phyloP scores from a whole-genome alignment of 2,888 invertebrate genomes.

The Drosophila longiperda region DNA sequence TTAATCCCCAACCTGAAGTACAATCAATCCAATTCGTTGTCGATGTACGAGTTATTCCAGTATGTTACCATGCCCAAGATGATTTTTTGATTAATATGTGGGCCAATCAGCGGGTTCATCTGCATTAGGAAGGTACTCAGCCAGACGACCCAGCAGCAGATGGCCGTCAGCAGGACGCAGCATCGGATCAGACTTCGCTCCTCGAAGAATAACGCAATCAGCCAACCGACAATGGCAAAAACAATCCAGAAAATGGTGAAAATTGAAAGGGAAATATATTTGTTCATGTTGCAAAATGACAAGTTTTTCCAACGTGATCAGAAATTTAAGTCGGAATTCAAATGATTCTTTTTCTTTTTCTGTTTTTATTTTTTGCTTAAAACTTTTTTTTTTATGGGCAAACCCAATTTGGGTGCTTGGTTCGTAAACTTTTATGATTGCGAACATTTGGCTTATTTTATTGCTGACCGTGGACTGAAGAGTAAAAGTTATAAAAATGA shows the following conservation, averaged over 20 bases:
- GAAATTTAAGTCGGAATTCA: conserved; percentile 2
- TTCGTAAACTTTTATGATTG: conserved; percentile 74
- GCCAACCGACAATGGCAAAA: conserved; percentile 34
- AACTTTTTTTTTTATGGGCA: conserved; percentile 47
- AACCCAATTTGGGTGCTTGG: conserved; percentile 61
- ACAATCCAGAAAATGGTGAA: conserved; percentile 50
- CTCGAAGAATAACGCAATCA: conserved; percentile 31
- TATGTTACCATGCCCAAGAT: conserved; percentile 58
- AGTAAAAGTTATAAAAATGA: conserved; percentile 72
- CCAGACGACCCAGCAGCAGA: conserved; percentile 72
- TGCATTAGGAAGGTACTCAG: conserved; percentile 66
- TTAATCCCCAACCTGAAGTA: background rate
- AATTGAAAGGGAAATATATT: background rate
- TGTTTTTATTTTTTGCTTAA: conserved; percentile 19
- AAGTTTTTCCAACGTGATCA: conserved; percentile 36
- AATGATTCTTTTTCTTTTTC: conserved; percentile 22
- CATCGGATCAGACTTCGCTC: conserved; percentile 48
- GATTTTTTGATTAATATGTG: conserved; percentile 28
- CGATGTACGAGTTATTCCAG: conserved; percentile 51
- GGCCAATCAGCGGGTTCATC: conserved; percentile 63
- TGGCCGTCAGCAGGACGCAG: conserved; percentile 55
- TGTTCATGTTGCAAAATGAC: conserved; percentile 58
- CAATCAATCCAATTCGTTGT: background rate
- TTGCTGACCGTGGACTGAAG: conserved; percentile 60
- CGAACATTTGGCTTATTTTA: conserved; percentile 70